Percentiles rank a stretch among this genome's conserved stretches.
phyloP scores from a whole-genome alignment of 2,888 invertebrate genomes.

The Dicroscelio sp. region DNA sequence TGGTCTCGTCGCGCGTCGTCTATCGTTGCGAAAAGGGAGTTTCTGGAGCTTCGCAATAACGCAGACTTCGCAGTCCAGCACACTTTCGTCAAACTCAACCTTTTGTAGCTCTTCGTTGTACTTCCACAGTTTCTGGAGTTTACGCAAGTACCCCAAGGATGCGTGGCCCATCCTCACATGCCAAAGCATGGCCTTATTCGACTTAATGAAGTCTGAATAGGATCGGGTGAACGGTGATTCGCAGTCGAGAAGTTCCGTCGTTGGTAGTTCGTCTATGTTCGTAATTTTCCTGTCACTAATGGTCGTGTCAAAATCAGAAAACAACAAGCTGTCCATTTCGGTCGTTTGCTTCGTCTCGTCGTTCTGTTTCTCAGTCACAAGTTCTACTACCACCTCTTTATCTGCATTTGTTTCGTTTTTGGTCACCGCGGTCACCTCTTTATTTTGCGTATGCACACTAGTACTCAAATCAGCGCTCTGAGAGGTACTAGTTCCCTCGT shows the following conservation, averaged over 20 bases:
- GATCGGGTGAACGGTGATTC: not conserved
- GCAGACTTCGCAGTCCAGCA: not conserved
- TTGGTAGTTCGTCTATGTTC: not conserved
- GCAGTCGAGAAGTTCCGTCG: not conserved
- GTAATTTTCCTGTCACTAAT: not conserved
- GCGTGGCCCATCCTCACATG: not conserved
- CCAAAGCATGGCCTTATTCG: not conserved
- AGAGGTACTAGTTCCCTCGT: not conserved
- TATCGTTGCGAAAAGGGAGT: not conserved
- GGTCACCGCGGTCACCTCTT: not conserved
- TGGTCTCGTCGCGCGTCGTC: not conserved
- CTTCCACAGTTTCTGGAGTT: conserved; percentile 15
- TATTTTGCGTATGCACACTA: not conserved
- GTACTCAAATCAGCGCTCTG: not conserved
- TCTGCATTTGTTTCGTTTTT: not conserved
- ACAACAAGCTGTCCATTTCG: not conserved
- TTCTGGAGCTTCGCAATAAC: not conserved
- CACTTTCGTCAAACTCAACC: not conserved
- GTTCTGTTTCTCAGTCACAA: not conserved
- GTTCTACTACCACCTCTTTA: not conserved
- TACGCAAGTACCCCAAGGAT: not conserved
- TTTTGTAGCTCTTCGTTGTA: not conserved
- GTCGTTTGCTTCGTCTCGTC: not conserved
- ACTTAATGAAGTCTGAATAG: not conserved
- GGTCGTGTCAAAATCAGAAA: not conserved